Conservation (phyloP, 1,140 invertebrate species). For the Hylyphantes graminicola region DNA sequence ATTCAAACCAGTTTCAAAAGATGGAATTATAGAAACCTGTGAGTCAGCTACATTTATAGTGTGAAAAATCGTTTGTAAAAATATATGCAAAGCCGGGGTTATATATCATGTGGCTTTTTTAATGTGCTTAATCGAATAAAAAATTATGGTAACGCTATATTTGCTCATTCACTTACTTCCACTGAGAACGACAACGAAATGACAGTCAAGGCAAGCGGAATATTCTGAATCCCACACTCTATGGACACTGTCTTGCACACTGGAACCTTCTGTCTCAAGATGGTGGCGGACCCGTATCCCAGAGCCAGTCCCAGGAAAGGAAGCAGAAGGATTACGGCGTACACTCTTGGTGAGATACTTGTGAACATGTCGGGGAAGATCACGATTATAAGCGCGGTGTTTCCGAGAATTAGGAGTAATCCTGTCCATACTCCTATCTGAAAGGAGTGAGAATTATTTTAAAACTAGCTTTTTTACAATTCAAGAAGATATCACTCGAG, state of each 20-base stretch:
- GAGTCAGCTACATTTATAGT: no score
- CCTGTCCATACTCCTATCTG: conserved; percentile 62
- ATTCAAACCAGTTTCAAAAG: no score
- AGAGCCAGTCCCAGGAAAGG: conserved; percentile 67
- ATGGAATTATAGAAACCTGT: no score
- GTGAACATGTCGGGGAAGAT: conserved; percentile 65
- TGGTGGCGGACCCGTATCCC: conserved; percentile 66
- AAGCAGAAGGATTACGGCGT: conserved; percentile 64
- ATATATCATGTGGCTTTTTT: no score
- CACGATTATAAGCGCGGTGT: conserved; percentile 61
- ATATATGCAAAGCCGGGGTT: no score
- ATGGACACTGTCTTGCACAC: conserved; percentile 67
- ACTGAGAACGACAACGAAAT: conserved; percentile 63
- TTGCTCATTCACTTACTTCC: conserved; percentile 60
- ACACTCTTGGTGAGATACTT: conserved; percentile 65
- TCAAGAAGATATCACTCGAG: neutral
- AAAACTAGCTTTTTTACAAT: neutral
- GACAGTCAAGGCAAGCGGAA: conserved; percentile 64
- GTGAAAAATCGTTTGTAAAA: no score
- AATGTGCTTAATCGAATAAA: no score
- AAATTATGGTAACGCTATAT: no score
- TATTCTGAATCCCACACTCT: conserved; percentile 69
- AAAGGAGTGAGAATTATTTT: conserved; percentile 1
- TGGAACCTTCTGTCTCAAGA: conserved; percentile 64
- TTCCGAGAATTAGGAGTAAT: conserved; percentile 60